Evolutionary conservation across 2,888 invertebrate genomes (phyloP).

Genomic region (Gymnosoma rotundatum): DNA sequence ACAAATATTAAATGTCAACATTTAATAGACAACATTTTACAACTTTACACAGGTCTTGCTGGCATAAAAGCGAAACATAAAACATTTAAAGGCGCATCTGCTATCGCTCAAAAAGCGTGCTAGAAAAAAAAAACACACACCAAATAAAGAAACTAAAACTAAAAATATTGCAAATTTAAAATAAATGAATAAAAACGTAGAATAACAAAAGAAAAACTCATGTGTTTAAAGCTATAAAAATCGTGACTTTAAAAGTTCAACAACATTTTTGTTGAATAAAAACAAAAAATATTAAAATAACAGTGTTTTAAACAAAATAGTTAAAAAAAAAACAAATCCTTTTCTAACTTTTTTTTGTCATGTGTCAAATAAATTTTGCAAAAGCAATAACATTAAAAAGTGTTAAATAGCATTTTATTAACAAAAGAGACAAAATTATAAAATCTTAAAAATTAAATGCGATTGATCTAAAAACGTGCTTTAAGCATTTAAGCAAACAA

Average conservation of each 20-base stretch:
- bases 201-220: constrained; percentile 35
- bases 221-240: constrained; percentile 71
- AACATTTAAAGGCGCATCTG: constrained; percentile 59
- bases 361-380: neutral
- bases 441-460: constrained; percentile 21
- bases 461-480: constrained; percentile 58
- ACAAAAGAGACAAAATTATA: constrained; percentile 14
- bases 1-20: constrained; percentile 70
- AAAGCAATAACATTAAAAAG: constrained; percentile 21
- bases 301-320: neutral
- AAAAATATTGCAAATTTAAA: constrained; percentile 50
- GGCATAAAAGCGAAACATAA: constrained; percentile 26
- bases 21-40: too few species aligned
- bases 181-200: constrained; percentile 22
- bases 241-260: constrained; percentile 80
- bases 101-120: constrained; percentile 61
- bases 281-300: neutral
- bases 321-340: neutral
- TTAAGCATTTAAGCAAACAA: constrained; percentile 1
- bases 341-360: neutral
- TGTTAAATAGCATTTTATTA: constrained; percentile 60
- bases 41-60: constrained; percentile 46
- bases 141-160: neutral
- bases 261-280: constrained; percentile 74
- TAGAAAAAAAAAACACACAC: constrained; percentile 31